A percentile compares a stretch with the other conserved stretches of the same genome.
phyloP scores from a whole-genome alignment of 2,113 vertebrate species.

The Aepyceros melampus region DNA sequence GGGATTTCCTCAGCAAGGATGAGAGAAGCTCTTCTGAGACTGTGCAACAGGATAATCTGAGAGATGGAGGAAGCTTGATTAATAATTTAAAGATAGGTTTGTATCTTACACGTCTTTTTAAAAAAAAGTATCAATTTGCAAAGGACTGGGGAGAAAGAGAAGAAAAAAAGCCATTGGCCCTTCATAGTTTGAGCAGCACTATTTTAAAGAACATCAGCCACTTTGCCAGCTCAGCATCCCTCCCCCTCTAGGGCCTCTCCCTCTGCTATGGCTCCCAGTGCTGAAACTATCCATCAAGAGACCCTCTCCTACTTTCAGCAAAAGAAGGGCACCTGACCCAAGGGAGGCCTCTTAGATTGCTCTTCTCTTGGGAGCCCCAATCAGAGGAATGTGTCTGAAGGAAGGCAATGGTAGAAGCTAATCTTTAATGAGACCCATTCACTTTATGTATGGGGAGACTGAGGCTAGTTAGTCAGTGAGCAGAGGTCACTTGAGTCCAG shows the following conservation, averaged over 20 bases:
- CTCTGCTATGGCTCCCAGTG: too few relatives aligned
- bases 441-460: background rate
- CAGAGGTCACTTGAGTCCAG: background rate
- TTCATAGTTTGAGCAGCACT: background rate
- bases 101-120: background rate
- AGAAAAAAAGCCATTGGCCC: background rate
- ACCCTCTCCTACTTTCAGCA: background rate
- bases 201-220: background rate
- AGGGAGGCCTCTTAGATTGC: fast-evolving
- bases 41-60: background rate
- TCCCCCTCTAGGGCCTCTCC: background rate
- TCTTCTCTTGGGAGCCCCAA: fast-evolving
- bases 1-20: background rate
- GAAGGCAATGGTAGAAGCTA: background rate
- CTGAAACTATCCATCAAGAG: background rate
- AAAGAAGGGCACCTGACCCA: background rate
- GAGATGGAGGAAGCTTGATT: background rate
- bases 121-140: background rate
- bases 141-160: background rate
- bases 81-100: background rate
- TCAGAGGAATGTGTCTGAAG: background rate
- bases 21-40: background rate
- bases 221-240: too few relatives aligned
- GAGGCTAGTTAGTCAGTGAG: background rate
- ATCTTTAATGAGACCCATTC: background rate